Percentiles rank a stretch among this genome's conserved stretches.
phyloP scores from a whole-genome alignment of 2,888 invertebrate species.

The Dorcus parallelipipedus region DNA sequence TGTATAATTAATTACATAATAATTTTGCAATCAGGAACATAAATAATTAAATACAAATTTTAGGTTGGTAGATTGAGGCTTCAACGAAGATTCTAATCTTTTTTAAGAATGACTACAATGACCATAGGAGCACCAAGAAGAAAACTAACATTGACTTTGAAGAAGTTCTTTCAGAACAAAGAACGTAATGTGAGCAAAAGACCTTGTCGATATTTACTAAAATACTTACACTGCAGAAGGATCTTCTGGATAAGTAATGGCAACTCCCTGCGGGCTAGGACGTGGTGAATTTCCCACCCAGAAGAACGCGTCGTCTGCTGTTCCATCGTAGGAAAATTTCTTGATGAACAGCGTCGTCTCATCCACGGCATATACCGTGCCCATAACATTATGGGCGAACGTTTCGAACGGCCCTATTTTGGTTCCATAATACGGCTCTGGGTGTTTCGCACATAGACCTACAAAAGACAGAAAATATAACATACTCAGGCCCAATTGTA shows the following conservation, averaged over 20 bases:
- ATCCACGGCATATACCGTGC: conserved; percentile 83
- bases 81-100: no score
- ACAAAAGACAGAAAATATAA: conserved; percentile 25
- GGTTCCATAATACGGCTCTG: conserved; percentile 74
- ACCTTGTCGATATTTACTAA: background rate
- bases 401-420: conserved; percentile 69
- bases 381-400: conserved; percentile 77
- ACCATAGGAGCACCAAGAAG: no score
- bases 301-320: conserved; percentile 84
- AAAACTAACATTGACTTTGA: no score
- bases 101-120: no score
- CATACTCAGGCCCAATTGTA: no score
- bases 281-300: conserved; percentile 82
- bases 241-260: conserved; percentile 85
- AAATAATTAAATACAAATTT: no score
- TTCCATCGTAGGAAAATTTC: conserved; percentile 85
- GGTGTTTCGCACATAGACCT: conserved; percentile 38
- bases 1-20: no score
- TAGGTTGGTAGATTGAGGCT: no score
- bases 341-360: conserved; percentile 84
- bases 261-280: conserved; percentile 77
- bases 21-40: no score
- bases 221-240: conserved; percentile 69
- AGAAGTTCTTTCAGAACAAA: no score
- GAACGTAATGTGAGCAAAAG: background rate